Evolutionary conservation across 2,888 invertebrate genomes (phyloP).

Genomic region (Acrobasis suavella): DNA sequence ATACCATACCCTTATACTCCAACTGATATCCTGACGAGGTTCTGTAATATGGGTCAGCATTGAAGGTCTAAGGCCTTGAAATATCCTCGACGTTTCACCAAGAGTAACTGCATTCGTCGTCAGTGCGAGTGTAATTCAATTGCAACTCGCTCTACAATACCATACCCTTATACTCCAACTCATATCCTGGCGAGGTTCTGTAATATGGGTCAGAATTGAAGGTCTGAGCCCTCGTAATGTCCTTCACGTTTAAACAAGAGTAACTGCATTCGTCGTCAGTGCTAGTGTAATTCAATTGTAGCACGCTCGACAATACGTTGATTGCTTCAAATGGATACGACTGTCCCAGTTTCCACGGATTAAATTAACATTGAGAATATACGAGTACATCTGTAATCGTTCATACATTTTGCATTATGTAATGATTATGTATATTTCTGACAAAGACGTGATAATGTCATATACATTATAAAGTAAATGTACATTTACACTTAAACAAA

Average conservation of each 20-base stretch:
- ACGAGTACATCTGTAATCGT: not conserved
- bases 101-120: not conserved
- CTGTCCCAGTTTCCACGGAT: slow-evolving; percentile 3
- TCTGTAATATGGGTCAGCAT: not conserved
- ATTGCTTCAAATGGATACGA: slow-evolving; percentile 16
- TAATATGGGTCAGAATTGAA: not conserved
- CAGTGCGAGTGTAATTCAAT: slow-evolving; percentile 12
- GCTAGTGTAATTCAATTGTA: slow-evolving; percentile 12
- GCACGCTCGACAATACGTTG: slow-evolving; percentile 9
- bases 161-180: not conserved
- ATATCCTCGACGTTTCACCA: not conserved
- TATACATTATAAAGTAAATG: no score
- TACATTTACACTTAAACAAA: no score
- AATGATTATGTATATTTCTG: no score
- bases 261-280: not conserved
- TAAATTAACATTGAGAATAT: not conserved
- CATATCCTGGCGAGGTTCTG: not conserved
- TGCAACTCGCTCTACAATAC: slow-evolving; percentile 2
- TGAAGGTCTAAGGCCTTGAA: not conserved
- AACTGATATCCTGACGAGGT: not conserved
- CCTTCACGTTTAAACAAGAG: not conserved
- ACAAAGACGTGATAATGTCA: no score
- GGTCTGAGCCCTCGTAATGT: not conserved
- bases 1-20: not conserved
- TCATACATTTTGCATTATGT: no score